Percentiles rank a stretch among this genome's conserved stretches.
Conservation (phyloP, 92 coral and sea anemone species). For the Blastomussa wellsi region DNA sequence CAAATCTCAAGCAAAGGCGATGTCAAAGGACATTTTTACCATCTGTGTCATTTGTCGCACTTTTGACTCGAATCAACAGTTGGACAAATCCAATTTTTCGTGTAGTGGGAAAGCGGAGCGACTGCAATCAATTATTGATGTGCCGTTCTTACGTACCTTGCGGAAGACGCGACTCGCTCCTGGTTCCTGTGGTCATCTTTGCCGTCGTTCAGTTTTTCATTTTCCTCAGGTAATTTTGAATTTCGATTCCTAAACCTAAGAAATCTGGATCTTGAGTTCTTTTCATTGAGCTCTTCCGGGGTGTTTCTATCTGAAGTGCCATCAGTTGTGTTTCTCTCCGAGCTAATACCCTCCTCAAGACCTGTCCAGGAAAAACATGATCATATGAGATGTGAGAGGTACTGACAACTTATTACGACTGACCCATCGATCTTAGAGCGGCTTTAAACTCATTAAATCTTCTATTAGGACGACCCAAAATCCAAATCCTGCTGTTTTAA, state of each 20-base stretch:
- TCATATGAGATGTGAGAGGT: neutral
- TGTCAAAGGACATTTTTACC: no score
- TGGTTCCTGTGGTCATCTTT: neutral
- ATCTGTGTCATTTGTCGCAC: no score
- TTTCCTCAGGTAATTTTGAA: neutral
- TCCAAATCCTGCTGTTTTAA: no score
- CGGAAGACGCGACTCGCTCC: neutral
- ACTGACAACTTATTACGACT: no score
- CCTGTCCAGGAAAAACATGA: neutral
- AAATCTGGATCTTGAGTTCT: neutral
- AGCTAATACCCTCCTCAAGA: slow-evolving; percentile 1
- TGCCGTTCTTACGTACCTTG: slow-evolving; percentile 21
- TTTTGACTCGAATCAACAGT: no score
- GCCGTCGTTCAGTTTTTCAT: neutral
- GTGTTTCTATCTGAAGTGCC: neutral
- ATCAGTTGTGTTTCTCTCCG: neutral
- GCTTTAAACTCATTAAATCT: no score
- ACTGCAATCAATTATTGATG: neutral
- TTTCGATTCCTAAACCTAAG: slow-evolving; percentile 11
- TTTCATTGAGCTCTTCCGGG: neutral
- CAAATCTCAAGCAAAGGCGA: no score
- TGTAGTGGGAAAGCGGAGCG: no score
- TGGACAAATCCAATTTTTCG: no score
- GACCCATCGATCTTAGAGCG: neutral
- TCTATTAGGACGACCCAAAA: no score